Evolutionary conservation across 2,113 vertebrate species (phyloP).

Genomic region (Eupsittula cactorum): DNA sequence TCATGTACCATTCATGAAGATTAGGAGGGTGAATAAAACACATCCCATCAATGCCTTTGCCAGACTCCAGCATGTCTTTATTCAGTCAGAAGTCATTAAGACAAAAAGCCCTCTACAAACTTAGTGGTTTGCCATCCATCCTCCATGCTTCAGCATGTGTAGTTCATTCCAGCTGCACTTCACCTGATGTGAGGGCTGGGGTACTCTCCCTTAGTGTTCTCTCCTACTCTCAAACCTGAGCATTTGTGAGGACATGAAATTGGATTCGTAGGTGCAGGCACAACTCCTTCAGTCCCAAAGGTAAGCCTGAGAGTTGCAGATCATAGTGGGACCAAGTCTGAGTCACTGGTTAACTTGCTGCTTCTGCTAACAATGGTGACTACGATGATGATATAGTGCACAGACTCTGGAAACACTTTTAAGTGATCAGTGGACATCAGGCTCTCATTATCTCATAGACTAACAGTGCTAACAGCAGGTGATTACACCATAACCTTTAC

Average conservation of each 20-base stretch:
- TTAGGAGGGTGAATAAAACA: neutral
- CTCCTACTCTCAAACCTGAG: neutral
- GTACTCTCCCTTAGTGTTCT: neutral
- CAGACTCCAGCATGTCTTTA: neutral
- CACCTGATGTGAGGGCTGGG: neutral
- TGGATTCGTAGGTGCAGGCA: neutral
- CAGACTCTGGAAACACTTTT: neutral
- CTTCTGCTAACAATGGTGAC: neutral
- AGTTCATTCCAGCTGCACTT: neutral
- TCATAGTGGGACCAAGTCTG: neutral
- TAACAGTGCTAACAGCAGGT: neutral
- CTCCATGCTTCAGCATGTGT: neutral
- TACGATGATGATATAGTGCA: fast-evolving
- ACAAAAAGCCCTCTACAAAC: neutral
- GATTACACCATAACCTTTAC: neutral
- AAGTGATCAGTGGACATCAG: neutral
- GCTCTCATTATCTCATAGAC: neutral
- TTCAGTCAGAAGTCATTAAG: neutral
- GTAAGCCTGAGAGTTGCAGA: neutral
- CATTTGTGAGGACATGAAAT: neutral
- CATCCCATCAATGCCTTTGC: neutral
- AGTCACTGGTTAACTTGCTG: neutral
- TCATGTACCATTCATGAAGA: neutral
- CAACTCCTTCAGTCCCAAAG: neutral
- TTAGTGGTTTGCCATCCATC: neutral